Conservation (phyloP, 1,140 invertebrate genomes). For the Cotesia typhae region DNA sequence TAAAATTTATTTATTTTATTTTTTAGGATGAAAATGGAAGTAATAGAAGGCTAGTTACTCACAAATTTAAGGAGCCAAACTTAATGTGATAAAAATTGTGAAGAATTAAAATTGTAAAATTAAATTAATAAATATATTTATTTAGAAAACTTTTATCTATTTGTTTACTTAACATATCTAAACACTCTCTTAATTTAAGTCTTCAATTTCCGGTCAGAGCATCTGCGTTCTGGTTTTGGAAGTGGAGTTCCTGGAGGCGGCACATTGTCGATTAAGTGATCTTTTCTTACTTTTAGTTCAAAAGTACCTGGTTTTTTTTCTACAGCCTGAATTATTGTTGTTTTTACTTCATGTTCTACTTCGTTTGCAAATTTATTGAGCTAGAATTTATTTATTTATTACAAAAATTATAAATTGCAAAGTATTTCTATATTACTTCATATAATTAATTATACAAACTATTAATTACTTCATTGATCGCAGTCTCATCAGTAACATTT, state of each 20-base stretch:
- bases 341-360: constrained; percentile 72
- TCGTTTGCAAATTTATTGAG: constrained; percentile 70
- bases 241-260: constrained; percentile 26
- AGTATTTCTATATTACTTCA: constrained; percentile 15
- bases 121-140: constrained; percentile 9
- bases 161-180: constrained; percentile 14
- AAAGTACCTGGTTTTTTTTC: constrained; percentile 70
- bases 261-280: constrained; percentile 33
- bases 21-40: constrained; percentile 22
- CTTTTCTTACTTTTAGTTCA: constrained; percentile 41
- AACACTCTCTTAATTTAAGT: constrained; percentile 18
- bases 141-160: constrained; percentile 27
- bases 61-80: background rate
- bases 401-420: constrained; percentile 6
- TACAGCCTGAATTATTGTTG: constrained; percentile 71
- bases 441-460: constrained; percentile 28
- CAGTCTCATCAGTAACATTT: constrained; percentile 63
- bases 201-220: background rate
- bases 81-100: background rate
- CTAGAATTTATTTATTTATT: constrained; percentile 57
- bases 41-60: constrained; percentile 11
- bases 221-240: constrained; percentile 21
- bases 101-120: constrained; percentile 10
- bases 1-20: background rate
- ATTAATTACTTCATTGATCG: constrained; percentile 68